These are phyloP conservation scores for Pseudopipra pipra DNA, from an alignment of 2,113 vertebrate genomes.

Conservation along the genomic window DNA sequence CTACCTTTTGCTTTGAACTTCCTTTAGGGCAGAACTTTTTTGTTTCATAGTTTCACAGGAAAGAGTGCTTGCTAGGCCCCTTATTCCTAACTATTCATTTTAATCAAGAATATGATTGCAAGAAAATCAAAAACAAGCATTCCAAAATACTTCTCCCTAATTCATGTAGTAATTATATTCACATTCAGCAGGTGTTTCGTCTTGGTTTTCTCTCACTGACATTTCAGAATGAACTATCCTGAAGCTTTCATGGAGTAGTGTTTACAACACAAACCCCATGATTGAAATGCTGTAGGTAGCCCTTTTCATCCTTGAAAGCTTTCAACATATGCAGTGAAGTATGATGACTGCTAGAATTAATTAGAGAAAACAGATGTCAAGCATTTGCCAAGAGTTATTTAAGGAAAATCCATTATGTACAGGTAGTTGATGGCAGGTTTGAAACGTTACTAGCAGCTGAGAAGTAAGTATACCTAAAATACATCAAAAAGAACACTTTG, in stretches of 20 bases:
- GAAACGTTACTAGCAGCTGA: conserved; percentile 9
- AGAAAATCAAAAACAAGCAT: not conserved
- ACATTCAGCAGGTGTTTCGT: not conserved
- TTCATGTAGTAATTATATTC: not conserved
- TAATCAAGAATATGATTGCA: not conserved
- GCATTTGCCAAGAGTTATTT: conserved; percentile 56
- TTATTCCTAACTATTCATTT: not conserved
- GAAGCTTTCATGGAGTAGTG: not conserved
- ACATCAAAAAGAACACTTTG: not conserved
- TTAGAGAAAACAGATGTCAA: conserved; percentile 65
- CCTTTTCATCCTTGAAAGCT: conserved; percentile 60
- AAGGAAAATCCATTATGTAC: conserved; percentile 47
- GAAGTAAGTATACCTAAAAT: not conserved
- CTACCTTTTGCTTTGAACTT: not conserved
- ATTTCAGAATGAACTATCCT: conserved; percentile 27
- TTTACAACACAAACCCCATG: conserved; percentile 22
- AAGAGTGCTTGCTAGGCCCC: not conserved
- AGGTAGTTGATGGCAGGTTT: conserved; percentile 25
- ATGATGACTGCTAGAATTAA: conserved; percentile 68
- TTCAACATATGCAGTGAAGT: conserved; percentile 61
- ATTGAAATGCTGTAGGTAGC: conserved; percentile 63
- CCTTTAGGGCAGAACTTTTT: not conserved
- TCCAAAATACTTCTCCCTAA: not conserved
- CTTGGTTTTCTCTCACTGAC: not conserved
- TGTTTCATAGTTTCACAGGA: not conserved